phyloP scores from a whole-genome alignment of 2,888 invertebrate species.

The Xanthorhoe spadicearia region DNA sequence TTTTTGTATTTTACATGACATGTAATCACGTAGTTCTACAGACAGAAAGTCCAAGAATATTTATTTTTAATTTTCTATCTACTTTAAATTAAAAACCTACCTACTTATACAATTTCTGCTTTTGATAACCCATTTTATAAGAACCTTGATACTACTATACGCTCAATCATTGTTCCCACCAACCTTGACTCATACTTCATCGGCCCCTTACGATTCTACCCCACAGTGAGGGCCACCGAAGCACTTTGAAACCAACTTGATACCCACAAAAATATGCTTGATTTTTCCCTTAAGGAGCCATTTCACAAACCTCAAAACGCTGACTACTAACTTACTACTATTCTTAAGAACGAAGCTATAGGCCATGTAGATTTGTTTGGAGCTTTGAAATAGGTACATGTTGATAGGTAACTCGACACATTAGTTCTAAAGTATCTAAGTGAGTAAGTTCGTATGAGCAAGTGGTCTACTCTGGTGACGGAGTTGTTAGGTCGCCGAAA shows the following conservation, averaged over 20 bases:
- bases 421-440: no score
- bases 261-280: constrained; percentile 1
- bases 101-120: not conserved
- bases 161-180: constrained; percentile 11
- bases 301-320: not conserved
- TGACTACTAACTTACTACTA: not conserved
- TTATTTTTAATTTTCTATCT: no score
- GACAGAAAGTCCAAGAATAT: no score
- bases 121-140: not conserved
- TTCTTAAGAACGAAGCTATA: not conserved
- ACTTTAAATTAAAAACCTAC: no score
- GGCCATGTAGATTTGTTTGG: no score
- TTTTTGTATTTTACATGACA: no score
- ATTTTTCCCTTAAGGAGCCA: not conserved
- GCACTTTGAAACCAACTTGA: constrained; percentile 26
- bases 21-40: no score
- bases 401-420: no score
- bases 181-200: constrained; percentile 23
- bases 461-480: no score
- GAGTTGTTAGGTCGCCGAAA: no score
- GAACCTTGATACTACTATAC: not conserved
- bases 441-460: no score
- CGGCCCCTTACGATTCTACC: constrained; percentile 16
- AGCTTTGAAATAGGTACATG: no score
- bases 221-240: constrained; percentile 28